Evolutionary conservation across 2,888 invertebrate genomes (phyloP).

Genomic region (Zaprionus bogoriensis): DNA sequence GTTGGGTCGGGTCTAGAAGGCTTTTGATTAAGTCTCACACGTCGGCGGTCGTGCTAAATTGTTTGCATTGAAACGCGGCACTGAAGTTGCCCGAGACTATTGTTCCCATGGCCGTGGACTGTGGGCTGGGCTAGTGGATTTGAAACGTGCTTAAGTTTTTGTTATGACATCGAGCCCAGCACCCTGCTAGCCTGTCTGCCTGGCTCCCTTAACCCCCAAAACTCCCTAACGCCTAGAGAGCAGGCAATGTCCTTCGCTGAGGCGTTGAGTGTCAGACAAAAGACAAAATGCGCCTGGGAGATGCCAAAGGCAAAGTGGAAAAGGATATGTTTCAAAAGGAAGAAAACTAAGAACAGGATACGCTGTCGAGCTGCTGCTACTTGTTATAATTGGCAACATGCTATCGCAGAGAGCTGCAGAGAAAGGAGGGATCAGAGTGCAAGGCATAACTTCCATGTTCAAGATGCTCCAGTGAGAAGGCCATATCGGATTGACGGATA

Average conservation of each 20-base stretch:
- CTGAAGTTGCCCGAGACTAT: constrained; percentile 19
- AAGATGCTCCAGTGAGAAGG: too few relatives aligned
- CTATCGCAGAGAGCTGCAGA: constrained; percentile 30
- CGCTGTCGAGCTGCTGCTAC: constrained; percentile 50
- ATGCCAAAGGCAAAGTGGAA: constrained; percentile 48
- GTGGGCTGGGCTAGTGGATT: too few relatives aligned
- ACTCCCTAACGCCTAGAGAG: background rate
- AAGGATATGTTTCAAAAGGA: constrained; percentile 63
- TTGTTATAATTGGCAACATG: constrained; percentile 68
- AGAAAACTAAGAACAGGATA: constrained; percentile 70
- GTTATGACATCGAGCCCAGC: constrained; percentile 75
- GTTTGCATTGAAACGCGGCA: constrained; percentile 66
- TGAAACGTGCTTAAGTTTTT: constrained; percentile 76
- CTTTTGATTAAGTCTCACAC: constrained; percentile 73
- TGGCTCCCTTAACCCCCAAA: too few relatives aligned
- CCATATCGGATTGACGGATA: too few relatives aligned
- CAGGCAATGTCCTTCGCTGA: constrained; percentile 13
- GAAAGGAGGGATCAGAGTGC: background rate
- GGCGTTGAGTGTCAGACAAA: constrained; percentile 57
- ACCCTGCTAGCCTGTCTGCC: background rate
- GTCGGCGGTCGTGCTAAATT: constrained; percentile 71
- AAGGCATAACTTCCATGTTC: too few relatives aligned
- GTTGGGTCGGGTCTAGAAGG: too few relatives aligned
- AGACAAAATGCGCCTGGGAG: constrained; percentile 31
- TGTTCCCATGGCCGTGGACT: background rate